phyloP scores from a whole-genome alignment of 2,113 vertebrate species.

The Trichechus manatus region DNA sequence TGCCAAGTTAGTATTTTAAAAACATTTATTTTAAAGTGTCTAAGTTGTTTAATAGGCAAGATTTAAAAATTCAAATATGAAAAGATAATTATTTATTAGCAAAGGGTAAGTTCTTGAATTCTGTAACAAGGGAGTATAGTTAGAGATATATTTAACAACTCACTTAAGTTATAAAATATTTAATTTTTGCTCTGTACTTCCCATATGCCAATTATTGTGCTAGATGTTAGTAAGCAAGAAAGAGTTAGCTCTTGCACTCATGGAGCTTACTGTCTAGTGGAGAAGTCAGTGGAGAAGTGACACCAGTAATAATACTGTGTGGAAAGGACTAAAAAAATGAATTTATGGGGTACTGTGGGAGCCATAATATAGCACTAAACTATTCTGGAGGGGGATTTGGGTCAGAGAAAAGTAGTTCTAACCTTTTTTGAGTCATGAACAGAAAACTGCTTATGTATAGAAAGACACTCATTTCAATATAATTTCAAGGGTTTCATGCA shows the following conservation, averaged over 20 bases:
- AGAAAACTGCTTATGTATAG: not conserved
- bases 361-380: not conserved
- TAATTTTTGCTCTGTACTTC: slow-evolving; percentile 17
- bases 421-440: not conserved
- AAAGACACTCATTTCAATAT: not conserved
- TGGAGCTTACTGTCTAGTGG: not conserved
- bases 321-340: not conserved
- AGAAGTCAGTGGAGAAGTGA: slow-evolving; percentile 51
- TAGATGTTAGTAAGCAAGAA: not conserved
- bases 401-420: not conserved
- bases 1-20: not conserved
- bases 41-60: slow-evolving; percentile 23
- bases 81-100: slow-evolving; percentile 1
- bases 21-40: slow-evolving; percentile 5
- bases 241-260: not conserved
- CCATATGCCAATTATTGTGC: not conserved
- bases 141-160: slow-evolving; percentile 32
- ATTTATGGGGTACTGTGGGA: not conserved
- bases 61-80: slow-evolving; percentile 34
- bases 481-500: not conserved
- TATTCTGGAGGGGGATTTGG: not conserved
- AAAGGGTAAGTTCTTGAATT: slow-evolving; percentile 10
- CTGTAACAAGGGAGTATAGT: not conserved
- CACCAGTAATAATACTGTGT: not conserved
- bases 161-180: slow-evolving; percentile 18